A percentile compares a stretch with the other conserved stretches of the same genome.
These are phyloP conservation scores for Odontocolon sp. DNA, from an alignment of 2,888 invertebrate genomes.

Conservation along the genomic window DNA sequence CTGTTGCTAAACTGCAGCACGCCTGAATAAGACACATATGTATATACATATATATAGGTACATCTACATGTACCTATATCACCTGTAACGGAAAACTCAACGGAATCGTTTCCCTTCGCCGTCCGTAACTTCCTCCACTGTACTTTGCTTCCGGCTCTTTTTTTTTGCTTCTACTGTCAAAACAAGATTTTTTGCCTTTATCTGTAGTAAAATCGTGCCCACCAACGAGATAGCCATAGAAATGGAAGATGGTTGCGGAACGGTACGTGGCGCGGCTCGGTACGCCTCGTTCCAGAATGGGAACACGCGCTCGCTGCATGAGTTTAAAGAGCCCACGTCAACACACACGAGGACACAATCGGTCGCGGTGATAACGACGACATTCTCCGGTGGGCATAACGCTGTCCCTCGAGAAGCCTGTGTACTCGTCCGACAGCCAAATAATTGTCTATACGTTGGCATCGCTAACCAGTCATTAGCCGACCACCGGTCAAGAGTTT, in stretches of 20 bases:
- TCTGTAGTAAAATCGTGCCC: no score
- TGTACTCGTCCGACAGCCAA: slow-evolving; percentile 16
- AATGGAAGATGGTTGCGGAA: slow-evolving; percentile 38
- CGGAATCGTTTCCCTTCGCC: no score
- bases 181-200: no score
- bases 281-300: slow-evolving; percentile 34
- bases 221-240: no score
- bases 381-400: slow-evolving; percentile 36
- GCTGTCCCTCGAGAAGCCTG: background rate
- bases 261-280: slow-evolving; percentile 5
- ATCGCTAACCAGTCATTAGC: background rate
- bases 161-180: no score
- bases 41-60: no score
- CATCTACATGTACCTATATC: no score
- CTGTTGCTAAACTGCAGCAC: no score
- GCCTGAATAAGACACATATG: no score
- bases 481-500: slow-evolving; percentile 47
- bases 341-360: slow-evolving; percentile 51
- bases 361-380: slow-evolving; percentile 32
- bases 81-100: no score
- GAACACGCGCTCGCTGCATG: slow-evolving; percentile 61
- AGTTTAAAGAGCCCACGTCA: slow-evolving; percentile 56
- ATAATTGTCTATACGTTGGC: slow-evolving; percentile 52
- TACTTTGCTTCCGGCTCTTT: no score
- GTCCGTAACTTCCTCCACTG: no score